Conservation (phyloP, 2,888 invertebrate genomes). For the Drosophila algonquin region DNA sequence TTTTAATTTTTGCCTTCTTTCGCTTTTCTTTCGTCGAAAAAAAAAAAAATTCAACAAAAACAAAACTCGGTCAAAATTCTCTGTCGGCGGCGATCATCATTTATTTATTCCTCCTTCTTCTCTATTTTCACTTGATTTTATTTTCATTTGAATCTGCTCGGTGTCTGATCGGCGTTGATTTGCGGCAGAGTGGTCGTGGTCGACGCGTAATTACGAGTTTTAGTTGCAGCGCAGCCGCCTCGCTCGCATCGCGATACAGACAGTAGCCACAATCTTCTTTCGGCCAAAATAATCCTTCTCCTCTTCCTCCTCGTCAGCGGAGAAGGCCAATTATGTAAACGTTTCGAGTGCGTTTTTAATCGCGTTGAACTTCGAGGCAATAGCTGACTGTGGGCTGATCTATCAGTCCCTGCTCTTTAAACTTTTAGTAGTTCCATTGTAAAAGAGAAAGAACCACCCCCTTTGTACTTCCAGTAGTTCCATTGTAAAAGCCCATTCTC, state of each 20-base stretch:
- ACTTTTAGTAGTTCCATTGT: conserved; percentile 10
- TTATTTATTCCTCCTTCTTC: conserved; percentile 50
- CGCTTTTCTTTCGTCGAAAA: conserved; percentile 44
- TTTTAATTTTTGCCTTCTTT: conserved; percentile 61
- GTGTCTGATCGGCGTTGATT: conserved; percentile 20
- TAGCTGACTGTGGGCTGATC: conserved; percentile 5
- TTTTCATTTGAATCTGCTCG: conserved; percentile 16
- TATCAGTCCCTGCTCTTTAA: conserved; percentile 9
- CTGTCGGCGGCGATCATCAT: conserved; percentile 57
- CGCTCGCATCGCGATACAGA: conserved; percentile 41
- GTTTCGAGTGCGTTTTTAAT: conserved; percentile 43
- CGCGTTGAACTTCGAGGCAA: conserved; percentile 30
- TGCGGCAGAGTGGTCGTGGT: conserved; percentile 40
- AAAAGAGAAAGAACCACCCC: not conserved
- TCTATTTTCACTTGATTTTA: conserved; percentile 52
- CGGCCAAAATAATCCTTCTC: conserved; percentile 15
- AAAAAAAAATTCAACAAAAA: conserved; percentile 42
- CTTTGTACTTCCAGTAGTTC: conserved; percentile 5
- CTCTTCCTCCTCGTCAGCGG: conserved; percentile 13
- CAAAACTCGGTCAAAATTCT: conserved; percentile 75
- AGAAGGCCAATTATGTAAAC: conserved; percentile 52
- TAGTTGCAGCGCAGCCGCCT: conserved; percentile 74
- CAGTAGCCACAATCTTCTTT: conserved; percentile 34
- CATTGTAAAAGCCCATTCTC: conserved; percentile 25
- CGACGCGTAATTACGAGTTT: conserved; percentile 52